Base-by-base conservation (phyloP, 2,888 invertebrate species). In the Ophioninae sp. region DNA sequence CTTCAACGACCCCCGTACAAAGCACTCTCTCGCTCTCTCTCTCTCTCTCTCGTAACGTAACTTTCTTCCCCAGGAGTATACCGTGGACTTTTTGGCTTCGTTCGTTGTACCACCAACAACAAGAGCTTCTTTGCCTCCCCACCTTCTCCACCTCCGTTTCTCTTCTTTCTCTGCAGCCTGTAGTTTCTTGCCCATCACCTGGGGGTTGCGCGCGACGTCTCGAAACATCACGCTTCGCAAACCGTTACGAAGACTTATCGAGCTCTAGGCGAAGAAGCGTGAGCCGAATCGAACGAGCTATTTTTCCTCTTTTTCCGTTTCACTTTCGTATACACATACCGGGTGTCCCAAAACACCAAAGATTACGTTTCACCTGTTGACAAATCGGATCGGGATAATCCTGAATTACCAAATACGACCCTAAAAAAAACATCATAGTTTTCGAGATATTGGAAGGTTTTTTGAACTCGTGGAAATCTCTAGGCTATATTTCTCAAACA, bases 171-270 rank as follows among this genome's bases (percentile, higher is more conserved):
- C 50, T 30, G 69, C 62, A 17, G 57, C 50, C 69, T 72, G 3
- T 6, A 50, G 50, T 50, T 41, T 74, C 65, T 50, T 44, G 44
- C 72, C 67, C 64, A 50, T 39, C 69, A 69, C 39, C 74, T 59
- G 69, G 78, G 68, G 77, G 68, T 75, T 62, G 77, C 75, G 75
- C 61, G 73, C 81, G 69, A 70, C 79, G 75, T 85, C 81, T 78
- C 67, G 79, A 76, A 81, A 85, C 83, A 74, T 68, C 79, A 81
- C 81, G 81, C 77, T 83, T 77, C 79, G 81, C 79, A 72, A 77
- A 83, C 82, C 85, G 81, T 83, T 81, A 80, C 81, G 81, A 82
- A 80, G 85, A 83, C 85, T 86, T 85, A 85, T 85, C 85, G 84
- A 76, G 76, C 84, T 68, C 76, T 70, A 73, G 65, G 83, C 78